Evolutionary conservation across 2,888 invertebrate genomes (phyloP), one percentile per base, ranked within the genome.

Genomic region (Athetis lepigone): DNA sequence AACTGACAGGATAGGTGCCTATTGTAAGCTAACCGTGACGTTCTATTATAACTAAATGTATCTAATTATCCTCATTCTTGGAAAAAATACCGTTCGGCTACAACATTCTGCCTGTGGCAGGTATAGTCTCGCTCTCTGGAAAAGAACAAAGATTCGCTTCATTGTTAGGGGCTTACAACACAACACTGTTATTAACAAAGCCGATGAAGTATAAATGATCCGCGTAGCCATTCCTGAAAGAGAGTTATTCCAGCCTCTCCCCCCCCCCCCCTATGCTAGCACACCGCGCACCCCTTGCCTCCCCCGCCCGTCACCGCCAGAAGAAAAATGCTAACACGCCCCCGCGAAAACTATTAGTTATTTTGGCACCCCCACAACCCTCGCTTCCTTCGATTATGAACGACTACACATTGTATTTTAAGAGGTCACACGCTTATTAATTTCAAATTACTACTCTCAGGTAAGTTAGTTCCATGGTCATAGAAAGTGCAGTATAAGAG

Each of bases 291-390:
- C 81, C 70, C 62, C 75, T 65, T 71, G 51, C 67, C 77, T 75
- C 80, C 64, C 68, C 66, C 86, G 84, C 86, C 88, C 94, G 94
- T 95, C 94, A 95, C 90, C 89, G 90, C 82, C 94, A 95, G 94
- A 95, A 95, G 94, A 95, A 95, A 94, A 95, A 95, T 95, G 94
- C 94, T 94, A 94, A 95, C 94, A 94, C 94, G 93, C 93, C 94
- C 92, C 92, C 94, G 92, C 93, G 91, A 92, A 94, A 95, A 95
- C 94, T 95, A 95, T 94, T 95, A 94, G 93, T 95, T 94, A 94
- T 94, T 94, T 95, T 93, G 94, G 94, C 94, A 93, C 94, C 94
- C 94, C 92, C 85, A 85, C 88, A 86, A 84, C 88, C 89, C 86
- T 81, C 79, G 81, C 86, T 85, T 78, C 83, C 85, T 89, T 89